Base-by-base conservation (phyloP, 2,797 vertebrate species). In the Atherinosoma microstoma region DNA sequence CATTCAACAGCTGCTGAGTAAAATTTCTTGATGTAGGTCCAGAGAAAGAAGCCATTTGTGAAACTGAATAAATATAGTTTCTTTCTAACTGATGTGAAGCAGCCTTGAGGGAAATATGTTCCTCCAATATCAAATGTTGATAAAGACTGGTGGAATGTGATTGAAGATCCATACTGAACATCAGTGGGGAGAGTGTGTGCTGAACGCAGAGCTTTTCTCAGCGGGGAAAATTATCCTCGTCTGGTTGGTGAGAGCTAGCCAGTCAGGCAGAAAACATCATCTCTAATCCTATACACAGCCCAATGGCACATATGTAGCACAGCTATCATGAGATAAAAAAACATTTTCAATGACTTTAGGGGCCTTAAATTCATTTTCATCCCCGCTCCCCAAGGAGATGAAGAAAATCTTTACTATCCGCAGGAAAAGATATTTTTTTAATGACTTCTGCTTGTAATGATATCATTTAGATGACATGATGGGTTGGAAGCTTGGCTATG, bases 221-320 rank as follows among this genome's bases (percentile, higher is more conserved):
- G 84, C 80, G 40, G 87, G 86, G 80, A 78, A 87, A 91, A 91
- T 81, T 75, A 93, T 89, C 78, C 71, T 75, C 64, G 66, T 79
- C 79, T 82, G 82, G 84, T 78, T 84, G 78, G 80, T 82, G 85
- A 85, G 79, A 89, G 81, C 71, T 78, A 78, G 74, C 83, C 79
- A 91, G 87, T 86, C 88, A 89, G 82, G 90, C 90, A 92, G 93
- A 92, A 90, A 92, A 80, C 77, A 92, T 86, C 81, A 65, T 75
- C 76, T 84, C 82, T 92, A 90, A 93, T 93, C 88, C 89, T 60
- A 82, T 78, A 89, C 75, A 71, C 75, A 73, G 87, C 83, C 86
- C 88, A 89, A 87, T 86, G 78, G 81, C 85, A 80, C 87, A 84
- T 82, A 85, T 86, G 86, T 80, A 89, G 78, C 83, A 54, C 34